Percentiles rank a stretch among this genome's conserved stretches.
phyloP scores from a whole-genome alignment of 2,113 vertebrate genomes.

The Tupaia chinensis region DNA sequence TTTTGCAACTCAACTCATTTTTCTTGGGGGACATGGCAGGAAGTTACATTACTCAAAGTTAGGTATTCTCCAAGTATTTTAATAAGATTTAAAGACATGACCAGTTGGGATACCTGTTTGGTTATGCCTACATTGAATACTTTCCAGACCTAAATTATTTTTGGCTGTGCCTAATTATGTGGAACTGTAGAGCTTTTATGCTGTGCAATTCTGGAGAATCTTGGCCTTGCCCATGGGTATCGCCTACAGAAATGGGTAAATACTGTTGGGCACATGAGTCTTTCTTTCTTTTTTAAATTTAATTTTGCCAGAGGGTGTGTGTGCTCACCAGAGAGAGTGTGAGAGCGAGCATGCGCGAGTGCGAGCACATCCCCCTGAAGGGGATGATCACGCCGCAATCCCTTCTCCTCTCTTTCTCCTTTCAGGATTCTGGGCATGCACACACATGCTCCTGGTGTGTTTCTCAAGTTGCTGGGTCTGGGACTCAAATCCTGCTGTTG shows the following conservation, averaged over 20 bases:
- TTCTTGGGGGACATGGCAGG: slow-evolving; percentile 21
- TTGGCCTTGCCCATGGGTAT: background rate
- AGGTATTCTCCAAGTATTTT: slow-evolving; percentile 49
- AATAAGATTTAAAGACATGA: slow-evolving; percentile 28
- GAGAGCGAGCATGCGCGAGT: too few relatives aligned
- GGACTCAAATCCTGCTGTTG: too few relatives aligned
- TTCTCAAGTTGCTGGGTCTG: too few relatives aligned
- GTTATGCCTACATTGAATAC: slow-evolving; percentile 38
- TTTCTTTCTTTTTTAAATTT: background rate
- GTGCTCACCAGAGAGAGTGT: too few relatives aligned
- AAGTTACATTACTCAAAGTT: slow-evolving; percentile 3
- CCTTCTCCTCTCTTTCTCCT: too few relatives aligned
- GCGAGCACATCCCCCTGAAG: too few relatives aligned
- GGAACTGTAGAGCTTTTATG: background rate
- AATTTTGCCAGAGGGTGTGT: too few relatives aligned
- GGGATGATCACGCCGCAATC: too few relatives aligned
- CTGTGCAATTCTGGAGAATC: background rate
- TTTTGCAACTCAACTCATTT: slow-evolving; percentile 35
- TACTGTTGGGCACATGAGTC: background rate
- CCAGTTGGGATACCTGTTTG: slow-evolving; percentile 22
- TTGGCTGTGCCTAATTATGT: background rate
- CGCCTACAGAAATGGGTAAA: background rate
- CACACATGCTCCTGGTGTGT: too few relatives aligned
- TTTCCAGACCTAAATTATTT: slow-evolving; percentile 55
- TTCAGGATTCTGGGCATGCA: too few relatives aligned